Conservation (phyloP, 2,797 vertebrate genomes). For the Gila robusta region DNA sequence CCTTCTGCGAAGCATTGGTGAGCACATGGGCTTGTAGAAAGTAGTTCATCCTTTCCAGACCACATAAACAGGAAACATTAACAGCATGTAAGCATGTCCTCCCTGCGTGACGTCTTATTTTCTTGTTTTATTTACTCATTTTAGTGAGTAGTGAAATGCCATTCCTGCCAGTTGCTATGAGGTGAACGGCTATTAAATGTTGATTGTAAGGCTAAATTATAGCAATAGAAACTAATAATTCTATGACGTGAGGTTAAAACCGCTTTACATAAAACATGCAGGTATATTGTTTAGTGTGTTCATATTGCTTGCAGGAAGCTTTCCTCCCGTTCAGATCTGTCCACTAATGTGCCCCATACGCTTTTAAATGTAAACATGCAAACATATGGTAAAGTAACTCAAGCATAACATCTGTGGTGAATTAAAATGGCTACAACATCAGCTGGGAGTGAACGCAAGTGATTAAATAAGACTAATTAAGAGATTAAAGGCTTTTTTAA, state of each 20-base stretch:
- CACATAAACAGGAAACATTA: constrained; percentile 47
- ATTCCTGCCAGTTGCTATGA: constrained; percentile 30
- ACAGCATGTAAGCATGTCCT: constrained; percentile 41
- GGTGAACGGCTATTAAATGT: constrained; percentile 28
- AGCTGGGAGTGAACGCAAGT: constrained; percentile 61
- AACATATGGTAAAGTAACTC: constrained; percentile 62
- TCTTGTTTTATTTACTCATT: constrained; percentile 50
- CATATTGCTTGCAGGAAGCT: constrained; percentile 56
- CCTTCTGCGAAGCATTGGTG: neutral
- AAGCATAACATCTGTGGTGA: constrained; percentile 64
- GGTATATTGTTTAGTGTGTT: constrained; percentile 15
- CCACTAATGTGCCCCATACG: constrained; percentile 60
- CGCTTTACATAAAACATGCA: constrained; percentile 2
- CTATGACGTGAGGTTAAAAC: constrained; percentile 2
- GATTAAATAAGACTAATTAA: constrained; percentile 65
- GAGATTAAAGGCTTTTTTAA: constrained; percentile 61
- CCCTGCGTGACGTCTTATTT: constrained; percentile 41
- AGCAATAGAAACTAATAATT: constrained; percentile 40
- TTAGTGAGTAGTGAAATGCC: constrained; percentile 40
- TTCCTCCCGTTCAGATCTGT: constrained; percentile 65
- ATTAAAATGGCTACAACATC: constrained; percentile 61
- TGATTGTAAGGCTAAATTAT: constrained; percentile 53
- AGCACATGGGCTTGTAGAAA: constrained; percentile 39
- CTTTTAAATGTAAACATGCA: constrained; percentile 54
- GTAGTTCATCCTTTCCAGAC: constrained; percentile 22